Base-by-base conservation (phyloP, 2,888 invertebrate genomes). In the Orthosia gracilis region DNA sequence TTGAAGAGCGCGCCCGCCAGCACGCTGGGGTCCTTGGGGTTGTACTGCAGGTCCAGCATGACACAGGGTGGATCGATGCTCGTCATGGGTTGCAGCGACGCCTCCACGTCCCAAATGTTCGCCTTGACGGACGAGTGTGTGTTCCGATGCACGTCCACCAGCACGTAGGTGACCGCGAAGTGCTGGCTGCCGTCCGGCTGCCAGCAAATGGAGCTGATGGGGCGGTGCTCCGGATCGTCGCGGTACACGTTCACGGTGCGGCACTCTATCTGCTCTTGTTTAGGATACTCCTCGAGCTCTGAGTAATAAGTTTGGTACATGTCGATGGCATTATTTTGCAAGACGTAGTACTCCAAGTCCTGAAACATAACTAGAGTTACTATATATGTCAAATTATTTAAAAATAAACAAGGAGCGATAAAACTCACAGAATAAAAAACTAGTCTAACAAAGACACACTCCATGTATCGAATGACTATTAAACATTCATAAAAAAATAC, bases 31-130 rank as follows among this genome's bases (percentile, higher is more conserved):
- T 99, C 98, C 90, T 98, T 98, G n/a, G 98, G 98, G 93, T 98
- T 98, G 94, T 98, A 99, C 92, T 98, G 98, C 73, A 99, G 92
- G 87, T 98, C 98, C 13, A 98, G 97, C 67, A 98, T 96, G 0
- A 98, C 97, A 23, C 97, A 97, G 58, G 97, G 97, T 0, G 98
- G 98, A 80, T 97, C 97, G 68, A 99, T 89, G 0, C 97, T 97
- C 58, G 97, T 93, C 69, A 98, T 97, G 2, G 99, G 98, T 77
- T 97, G 96, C 91, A 98, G 98, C 0, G 98, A 98, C 91, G 98
- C 98, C 92, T 98, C 98, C 97, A 98, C 97, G 95, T 99, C 98
- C 99, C 99, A 99, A 85, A 99, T 97, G 91, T 98, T 98, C 0
- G 91, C 90, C 2, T 85, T 72, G 52, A 88, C 54, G 0, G 90